Evolutionary conservation across 2,113 vertebrate species (phyloP).

Genomic region (Euleptes europaea): DNA sequence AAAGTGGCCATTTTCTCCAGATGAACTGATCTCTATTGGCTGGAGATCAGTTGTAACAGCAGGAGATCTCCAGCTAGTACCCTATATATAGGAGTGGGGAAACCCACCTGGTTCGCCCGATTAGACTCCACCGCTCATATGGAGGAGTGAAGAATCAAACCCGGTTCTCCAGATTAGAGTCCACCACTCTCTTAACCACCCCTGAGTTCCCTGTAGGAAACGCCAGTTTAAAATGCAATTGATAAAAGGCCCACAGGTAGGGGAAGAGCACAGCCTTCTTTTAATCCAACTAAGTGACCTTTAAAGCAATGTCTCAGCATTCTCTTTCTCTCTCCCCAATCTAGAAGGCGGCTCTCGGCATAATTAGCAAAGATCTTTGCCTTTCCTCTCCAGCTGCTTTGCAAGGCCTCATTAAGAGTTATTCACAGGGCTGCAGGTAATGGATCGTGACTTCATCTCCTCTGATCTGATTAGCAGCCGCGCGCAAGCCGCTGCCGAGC

Average conservation of each 20-base stretch:
- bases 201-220: no score
- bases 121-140: no score
- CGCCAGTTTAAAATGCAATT: no score
- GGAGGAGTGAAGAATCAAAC: no score
- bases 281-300: not conserved
- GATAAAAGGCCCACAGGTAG: not conserved
- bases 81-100: no score
- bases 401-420: not conserved
- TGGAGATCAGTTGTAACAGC: no score
- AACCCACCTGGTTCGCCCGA: no score
- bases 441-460: not conserved
- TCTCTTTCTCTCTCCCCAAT: not conserved
- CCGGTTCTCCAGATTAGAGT: no score
- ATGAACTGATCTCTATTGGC: no score
- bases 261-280: not conserved
- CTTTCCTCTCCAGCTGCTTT: conserved; percentile 3
- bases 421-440: conserved; percentile 11
- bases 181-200: no score
- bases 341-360: not conserved
- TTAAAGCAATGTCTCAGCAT: not conserved
- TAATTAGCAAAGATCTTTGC: conserved; percentile 11
- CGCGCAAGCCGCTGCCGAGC: not conserved
- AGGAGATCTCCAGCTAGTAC: no score
- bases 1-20: no score
- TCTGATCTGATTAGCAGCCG: not conserved